A percentile compares a stretch with the other conserved stretches of the same genome.
phyloP scores from a whole-genome alignment of 2,797 vertebrate species.

The Centroberyx gerrardi region DNA sequence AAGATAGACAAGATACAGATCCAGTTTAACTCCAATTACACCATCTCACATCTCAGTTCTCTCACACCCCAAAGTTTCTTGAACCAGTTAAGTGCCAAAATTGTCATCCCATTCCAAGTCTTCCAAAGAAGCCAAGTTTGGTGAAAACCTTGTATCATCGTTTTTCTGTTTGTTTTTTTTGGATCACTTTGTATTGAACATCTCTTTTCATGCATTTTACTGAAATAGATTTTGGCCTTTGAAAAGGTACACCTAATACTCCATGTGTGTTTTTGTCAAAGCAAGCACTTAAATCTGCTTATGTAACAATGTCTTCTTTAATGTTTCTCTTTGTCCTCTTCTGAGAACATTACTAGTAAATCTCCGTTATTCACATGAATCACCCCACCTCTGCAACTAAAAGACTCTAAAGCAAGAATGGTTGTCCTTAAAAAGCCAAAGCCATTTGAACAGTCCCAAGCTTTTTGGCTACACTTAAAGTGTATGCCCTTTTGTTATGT shows the following conservation, averaged over 20 bases:
- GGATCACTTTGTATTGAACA: not conserved
- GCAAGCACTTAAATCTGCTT: not conserved
- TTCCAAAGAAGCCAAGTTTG: not conserved
- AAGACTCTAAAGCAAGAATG: slow-evolving; percentile 17
- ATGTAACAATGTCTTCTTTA: not conserved
- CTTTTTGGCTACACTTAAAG: not conserved
- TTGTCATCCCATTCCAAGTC: not conserved
- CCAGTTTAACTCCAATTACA: not conserved
- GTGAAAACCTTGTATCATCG: not conserved
- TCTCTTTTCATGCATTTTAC: not conserved
- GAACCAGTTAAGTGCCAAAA: not conserved
- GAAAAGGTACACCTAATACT: not conserved
- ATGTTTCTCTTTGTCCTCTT: not conserved
- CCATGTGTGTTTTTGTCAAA: not conserved
- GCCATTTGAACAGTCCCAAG: not conserved
- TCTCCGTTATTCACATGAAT: slow-evolving; percentile 16
- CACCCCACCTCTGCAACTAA: not conserved
- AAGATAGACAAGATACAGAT: slow-evolving; percentile 11
- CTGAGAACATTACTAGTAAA: not conserved
- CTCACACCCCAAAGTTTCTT: not conserved
- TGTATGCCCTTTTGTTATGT: not conserved
- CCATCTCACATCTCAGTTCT: not conserved
- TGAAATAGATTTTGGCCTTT: slow-evolving; percentile 32
- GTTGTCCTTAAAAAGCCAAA: slow-evolving; percentile 19
- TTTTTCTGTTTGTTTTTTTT: not conserved